Conservation (phyloP, 2,888 invertebrate species). For the Hipparchia semele region DNA sequence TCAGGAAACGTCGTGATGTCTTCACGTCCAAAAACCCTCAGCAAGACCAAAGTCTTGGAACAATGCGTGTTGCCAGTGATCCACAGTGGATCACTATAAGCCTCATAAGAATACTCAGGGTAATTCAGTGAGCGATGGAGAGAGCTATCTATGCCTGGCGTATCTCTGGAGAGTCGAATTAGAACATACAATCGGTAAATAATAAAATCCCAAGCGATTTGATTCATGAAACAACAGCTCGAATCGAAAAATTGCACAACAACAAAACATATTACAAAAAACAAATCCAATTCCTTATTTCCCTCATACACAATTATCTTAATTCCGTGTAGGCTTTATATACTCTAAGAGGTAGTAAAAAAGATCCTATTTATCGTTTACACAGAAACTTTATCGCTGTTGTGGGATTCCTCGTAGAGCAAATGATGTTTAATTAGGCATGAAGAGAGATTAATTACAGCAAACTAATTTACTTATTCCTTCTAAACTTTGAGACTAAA, state of each 20-base stretch:
- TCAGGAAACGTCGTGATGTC: no score
- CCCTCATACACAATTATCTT: constrained; percentile 30
- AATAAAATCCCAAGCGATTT: not conserved
- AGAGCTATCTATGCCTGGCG: no score
- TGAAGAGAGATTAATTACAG: constrained; percentile 1
- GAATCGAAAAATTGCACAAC: constrained; percentile 1
- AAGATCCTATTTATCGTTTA: not conserved
- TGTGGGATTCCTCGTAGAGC: not conserved
- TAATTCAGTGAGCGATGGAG: no score
- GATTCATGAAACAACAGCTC: not conserved
- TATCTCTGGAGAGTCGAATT: no score
- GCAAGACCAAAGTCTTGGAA: no score
- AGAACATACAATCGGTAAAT: no score
- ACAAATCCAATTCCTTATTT: constrained; percentile 19
- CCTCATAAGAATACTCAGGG: no score
- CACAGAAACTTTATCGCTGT: not conserved
- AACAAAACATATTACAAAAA: constrained; percentile 13
- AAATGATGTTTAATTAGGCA: constrained; percentile 4
- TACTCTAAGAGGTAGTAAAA: constrained; percentile 1
- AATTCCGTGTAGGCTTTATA: constrained; percentile 19
- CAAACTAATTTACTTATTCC: not conserved
- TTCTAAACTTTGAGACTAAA: not conserved
- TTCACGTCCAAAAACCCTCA: no score
- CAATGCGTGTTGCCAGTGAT: no score
- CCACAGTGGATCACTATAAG: no score